Evolutionary conservation across 2,113 vertebrate species (phyloP).

Genomic region (Elephantulus edwardii): DNA sequence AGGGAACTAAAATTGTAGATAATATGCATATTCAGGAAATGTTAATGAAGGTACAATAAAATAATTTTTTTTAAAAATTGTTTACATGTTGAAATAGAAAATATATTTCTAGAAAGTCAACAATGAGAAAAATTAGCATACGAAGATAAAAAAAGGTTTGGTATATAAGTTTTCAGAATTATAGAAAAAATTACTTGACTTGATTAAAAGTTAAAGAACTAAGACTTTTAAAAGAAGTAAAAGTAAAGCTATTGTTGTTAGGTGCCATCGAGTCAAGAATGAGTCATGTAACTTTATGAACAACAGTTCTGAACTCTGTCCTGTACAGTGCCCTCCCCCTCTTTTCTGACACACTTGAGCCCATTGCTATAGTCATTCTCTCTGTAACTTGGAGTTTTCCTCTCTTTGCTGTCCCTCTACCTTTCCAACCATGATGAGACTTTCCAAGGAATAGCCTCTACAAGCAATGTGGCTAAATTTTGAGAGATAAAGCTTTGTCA

Average conservation of each 20-base stretch:
- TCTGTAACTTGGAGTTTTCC: too few species aligned
- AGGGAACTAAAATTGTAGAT: not conserved
- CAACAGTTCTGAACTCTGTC: too few species aligned
- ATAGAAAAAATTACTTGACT: not conserved
- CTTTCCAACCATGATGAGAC: too few species aligned
- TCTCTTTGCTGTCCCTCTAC: too few species aligned
- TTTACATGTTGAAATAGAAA: not conserved
- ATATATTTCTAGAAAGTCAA: not conserved
- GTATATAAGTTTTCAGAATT: not conserved
- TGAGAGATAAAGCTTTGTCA: too few species aligned
- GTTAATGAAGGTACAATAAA: not conserved
- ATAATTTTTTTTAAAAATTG: slow-evolving; percentile 1
- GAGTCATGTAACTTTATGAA: too few species aligned
- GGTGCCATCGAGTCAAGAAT: too few species aligned
- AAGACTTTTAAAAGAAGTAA: not conserved
- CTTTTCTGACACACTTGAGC: too few species aligned
- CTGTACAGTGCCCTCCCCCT: too few species aligned
- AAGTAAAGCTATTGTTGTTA: not conserved
- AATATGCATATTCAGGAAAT: not conserved
- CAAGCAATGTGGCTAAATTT: too few species aligned
- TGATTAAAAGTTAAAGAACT: not conserved
- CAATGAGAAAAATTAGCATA: not conserved
- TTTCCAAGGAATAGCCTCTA: too few species aligned
- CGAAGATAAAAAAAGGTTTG: not conserved
- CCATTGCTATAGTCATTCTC: too few species aligned